Evolutionary conservation across 1,140 invertebrate species (phyloP).

Genomic region (Phymastichus coffea): DNA sequence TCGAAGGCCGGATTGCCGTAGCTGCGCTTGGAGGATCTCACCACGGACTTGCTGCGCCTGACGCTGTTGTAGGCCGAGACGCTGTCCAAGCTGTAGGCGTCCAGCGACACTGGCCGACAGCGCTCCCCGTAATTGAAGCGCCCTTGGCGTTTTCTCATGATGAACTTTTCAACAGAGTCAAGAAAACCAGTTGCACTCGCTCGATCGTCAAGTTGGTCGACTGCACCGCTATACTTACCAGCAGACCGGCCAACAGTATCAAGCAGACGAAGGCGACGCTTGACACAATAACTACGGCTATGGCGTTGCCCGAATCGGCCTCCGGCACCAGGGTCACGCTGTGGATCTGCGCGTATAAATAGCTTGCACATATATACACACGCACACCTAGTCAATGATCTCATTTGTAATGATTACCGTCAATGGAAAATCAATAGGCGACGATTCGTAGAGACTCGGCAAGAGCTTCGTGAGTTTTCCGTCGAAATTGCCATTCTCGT

Average conservation of each 20-base stretch:
- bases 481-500: constrained; percentile 46
- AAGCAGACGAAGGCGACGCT: constrained; percentile 59
- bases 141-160: constrained; percentile 72
- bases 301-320: constrained; percentile 52
- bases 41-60: constrained; percentile 69
- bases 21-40: constrained; percentile 79
- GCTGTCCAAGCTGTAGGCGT: constrained; percentile 87
- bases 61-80: constrained; percentile 80
- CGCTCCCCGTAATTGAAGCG: constrained; percentile 75
- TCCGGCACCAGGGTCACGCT: constrained; percentile 51
- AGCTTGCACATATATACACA: background rate
- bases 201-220: too few relatives aligned
- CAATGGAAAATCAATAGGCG: constrained; percentile 29
- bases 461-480: constrained; percentile 44
- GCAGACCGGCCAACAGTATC: constrained; percentile 64
- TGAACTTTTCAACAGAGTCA: constrained; percentile 55
- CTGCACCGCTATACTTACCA: constrained; percentile 65
- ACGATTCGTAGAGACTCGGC: constrained; percentile 41
- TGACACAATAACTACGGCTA: constrained; percentile 58
- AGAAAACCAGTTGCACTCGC: background rate
- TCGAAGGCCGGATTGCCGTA: constrained; percentile 92
- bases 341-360: constrained; percentile 42
- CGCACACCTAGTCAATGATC: background rate
- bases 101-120: constrained; percentile 82
- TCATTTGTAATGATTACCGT: constrained; percentile 23